Conservation (phyloP, 2,113 vertebrate genomes). For the Regulus satrapa region DNA sequence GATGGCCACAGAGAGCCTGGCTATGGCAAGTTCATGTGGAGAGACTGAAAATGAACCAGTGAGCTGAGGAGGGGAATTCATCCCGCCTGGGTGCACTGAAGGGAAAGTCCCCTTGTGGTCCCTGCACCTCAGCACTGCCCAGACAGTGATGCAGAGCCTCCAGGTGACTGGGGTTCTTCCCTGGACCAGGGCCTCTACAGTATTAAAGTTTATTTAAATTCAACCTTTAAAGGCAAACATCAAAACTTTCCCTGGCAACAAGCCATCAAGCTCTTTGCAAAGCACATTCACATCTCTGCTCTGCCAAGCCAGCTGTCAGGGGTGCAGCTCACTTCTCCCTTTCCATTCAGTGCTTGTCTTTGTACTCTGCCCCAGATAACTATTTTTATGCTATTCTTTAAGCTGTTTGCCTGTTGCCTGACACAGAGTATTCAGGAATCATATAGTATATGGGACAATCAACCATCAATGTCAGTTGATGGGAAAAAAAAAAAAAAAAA, state of each 20-base stretch:
- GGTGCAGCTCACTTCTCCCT: background rate
- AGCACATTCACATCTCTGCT: background rate
- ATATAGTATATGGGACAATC: background rate
- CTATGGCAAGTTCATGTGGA: background rate
- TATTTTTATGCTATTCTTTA: background rate
- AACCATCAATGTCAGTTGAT: background rate
- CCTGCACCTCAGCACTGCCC: background rate
- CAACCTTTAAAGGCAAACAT: background rate
- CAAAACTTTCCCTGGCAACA: background rate
- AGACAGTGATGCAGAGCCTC: background rate
- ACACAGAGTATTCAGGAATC: background rate
- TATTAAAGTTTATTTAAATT: background rate
- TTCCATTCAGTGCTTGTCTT: background rate
- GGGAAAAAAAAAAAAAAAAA: background rate
- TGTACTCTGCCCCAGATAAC: conserved; percentile 36
- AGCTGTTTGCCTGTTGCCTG: background rate
- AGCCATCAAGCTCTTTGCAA: background rate
- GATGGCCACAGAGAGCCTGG: background rate
- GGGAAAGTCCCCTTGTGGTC: too few relatives aligned
- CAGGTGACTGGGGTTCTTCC: background rate
- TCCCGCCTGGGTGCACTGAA: background rate
- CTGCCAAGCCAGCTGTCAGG: background rate
- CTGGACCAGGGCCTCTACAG: background rate
- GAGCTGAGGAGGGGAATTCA: background rate
- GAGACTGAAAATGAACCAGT: background rate